Evolutionary conservation across 2,113 vertebrate genomes (phyloP).

Genomic region (Saimiri boliviensis): DNA sequence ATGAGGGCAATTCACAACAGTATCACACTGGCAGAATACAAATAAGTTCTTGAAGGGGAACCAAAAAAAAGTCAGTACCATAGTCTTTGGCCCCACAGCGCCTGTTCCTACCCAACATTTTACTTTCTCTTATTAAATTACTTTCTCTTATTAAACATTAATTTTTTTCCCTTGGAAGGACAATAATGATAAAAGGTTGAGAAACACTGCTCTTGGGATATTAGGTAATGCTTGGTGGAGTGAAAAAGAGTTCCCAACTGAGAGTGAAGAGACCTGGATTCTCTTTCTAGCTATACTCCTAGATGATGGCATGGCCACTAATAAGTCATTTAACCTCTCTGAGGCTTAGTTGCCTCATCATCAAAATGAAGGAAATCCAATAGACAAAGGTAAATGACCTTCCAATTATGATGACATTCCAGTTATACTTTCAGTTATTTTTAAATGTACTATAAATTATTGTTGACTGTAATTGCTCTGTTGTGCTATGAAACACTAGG

Average conservation of each 20-base stretch:
- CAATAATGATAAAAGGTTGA: not conserved
- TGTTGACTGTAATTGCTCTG: no score
- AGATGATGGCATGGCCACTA: not conserved
- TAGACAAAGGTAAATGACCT: not conserved
- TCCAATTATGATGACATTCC: no score
- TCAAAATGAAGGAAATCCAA: not conserved
- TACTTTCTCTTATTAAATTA: slow-evolving; percentile 37
- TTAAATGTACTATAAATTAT: no score
- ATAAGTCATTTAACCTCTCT: not conserved
- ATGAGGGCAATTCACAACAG: not conserved
- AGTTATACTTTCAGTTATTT: no score
- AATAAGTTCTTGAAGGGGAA: not conserved
- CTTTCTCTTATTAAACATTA: not conserved
- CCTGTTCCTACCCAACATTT: not conserved
- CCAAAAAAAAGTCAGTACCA: not conserved
- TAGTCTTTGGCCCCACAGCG: not conserved
- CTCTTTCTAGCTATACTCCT: not conserved
- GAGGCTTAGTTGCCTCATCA: not conserved
- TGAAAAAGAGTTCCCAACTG: not conserved
- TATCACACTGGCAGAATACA: not conserved
- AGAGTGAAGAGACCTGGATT: not conserved
- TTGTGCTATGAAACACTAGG: no score
- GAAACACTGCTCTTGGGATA: not conserved
- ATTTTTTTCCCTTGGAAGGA: not conserved
- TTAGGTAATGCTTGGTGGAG: not conserved